Evolutionary conservation across 2,888 invertebrate genomes (phyloP).

Genomic region (Dicroscelio sp.): DNA sequence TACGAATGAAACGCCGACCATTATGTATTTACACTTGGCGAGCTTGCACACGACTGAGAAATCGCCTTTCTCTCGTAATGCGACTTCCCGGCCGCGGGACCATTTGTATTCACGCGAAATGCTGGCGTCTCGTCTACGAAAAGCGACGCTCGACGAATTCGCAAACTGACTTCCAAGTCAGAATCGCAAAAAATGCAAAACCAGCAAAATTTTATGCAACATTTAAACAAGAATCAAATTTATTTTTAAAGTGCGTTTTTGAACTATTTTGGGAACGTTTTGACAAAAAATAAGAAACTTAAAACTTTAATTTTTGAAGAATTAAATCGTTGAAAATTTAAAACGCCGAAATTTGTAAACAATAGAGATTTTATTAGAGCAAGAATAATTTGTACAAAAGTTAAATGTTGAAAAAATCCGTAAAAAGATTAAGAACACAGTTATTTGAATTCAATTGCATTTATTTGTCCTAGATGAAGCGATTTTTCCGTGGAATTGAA

Average conservation of each 20-base stretch:
- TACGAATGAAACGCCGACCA: constrained; percentile 62
- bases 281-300: neutral
- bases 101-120: constrained; percentile 81
- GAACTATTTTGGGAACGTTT: too few species aligned
- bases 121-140: constrained; percentile 64
- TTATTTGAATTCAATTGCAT: too few species aligned
- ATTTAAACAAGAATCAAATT: too few species aligned
- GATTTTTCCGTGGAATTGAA: neutral
- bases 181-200: too few species aligned
- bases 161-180: constrained; percentile 11
- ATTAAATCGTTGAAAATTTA: too few species aligned
- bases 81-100: constrained; percentile 71
- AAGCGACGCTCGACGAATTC: constrained; percentile 56
- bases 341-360: too few species aligned
- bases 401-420: too few species aligned
- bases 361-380: too few species aligned
- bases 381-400: too few species aligned
- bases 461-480: too few species aligned
- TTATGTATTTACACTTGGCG: constrained; percentile 77
- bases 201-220: too few species aligned
- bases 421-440: neutral
- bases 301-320: neutral
- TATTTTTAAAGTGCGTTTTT: too few species aligned
- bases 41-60: constrained; percentile 65
- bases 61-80: constrained; percentile 79